Conservation (phyloP, 2,113 vertebrate genomes). For the Cheirogaleus medius region DNA sequence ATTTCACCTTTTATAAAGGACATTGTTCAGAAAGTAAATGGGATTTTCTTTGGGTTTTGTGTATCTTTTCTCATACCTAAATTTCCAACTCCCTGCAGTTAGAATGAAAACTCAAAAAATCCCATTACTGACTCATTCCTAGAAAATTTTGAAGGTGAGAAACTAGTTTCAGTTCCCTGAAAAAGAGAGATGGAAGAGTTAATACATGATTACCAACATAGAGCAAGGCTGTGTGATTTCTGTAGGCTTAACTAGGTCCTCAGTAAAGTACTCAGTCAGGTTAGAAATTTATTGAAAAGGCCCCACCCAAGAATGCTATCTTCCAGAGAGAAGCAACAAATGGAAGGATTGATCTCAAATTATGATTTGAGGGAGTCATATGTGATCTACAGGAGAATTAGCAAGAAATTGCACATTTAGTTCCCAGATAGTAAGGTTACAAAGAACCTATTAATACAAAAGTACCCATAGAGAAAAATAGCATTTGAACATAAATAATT, state of each 20-base stretch:
- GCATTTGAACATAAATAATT: neutral
- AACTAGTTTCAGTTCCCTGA: neutral
- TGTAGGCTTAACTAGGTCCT: neutral
- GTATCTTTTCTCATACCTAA: no score
- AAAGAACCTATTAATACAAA: neutral
- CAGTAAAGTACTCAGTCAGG: no score
- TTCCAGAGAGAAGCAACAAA: neutral
- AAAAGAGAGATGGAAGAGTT: neutral
- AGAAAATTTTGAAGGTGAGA: neutral
- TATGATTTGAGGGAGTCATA: neutral
- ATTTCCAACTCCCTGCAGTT: neutral
- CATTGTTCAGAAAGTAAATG: neutral
- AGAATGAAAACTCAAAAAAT: neutral
- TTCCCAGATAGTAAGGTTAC: neutral
- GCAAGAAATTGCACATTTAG: neutral
- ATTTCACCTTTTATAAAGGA: neutral
- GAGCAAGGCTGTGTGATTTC: neutral
- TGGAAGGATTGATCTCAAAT: no score
- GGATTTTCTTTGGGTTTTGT: neutral
- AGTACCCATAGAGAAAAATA: neutral
- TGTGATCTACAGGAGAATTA: neutral
- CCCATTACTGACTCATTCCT: neutral
- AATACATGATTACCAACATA: fast-evolving
- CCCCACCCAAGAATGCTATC: neutral
- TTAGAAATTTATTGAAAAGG: neutral